Percentiles rank a stretch among this genome's conserved stretches.
phyloP scores from a whole-genome alignment of 2,797 vertebrate genomes.

The Delichon dasypus region DNA sequence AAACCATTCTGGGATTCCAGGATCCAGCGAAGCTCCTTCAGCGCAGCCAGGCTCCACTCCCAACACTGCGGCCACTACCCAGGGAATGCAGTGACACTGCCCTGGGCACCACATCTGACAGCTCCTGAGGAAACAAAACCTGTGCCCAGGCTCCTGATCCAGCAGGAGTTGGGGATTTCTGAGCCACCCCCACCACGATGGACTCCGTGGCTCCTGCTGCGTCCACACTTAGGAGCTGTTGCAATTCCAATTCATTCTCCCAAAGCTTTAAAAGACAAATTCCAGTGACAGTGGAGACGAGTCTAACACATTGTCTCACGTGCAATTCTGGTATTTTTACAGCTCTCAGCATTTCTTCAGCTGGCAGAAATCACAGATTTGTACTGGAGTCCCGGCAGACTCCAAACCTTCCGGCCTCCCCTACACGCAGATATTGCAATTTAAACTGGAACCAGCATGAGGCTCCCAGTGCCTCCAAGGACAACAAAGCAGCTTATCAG shows the following conservation, averaged over 20 bases:
- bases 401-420: neutral
- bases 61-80: rapidly evolving
- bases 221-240: rapidly evolving
- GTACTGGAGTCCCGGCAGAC: neutral
- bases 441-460: neutral
- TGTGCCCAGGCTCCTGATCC: neutral
- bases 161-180: neutral
- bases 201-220: rapidly evolving
- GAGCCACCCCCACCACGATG: rapidly evolving
- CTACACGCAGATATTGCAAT: rapidly evolving
- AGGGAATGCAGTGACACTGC: rapidly evolving
- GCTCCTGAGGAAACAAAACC: rapidly evolving
- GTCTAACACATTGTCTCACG: rapidly evolving
- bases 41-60: neutral
- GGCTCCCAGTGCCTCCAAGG: neutral
- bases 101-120: neutral
- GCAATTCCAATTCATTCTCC: neutral
- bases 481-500: neutral
- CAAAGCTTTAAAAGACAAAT: neutral
- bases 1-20: neutral
- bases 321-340: rapidly evolving
- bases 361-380: neutral
- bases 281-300: neutral
- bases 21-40: neutral
- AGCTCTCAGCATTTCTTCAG: neutral